Evolutionary conservation across 2,113 vertebrate genomes (phyloP), one percentile per base, ranked within the genome.

Genomic region (Mustela nigripes): DNA sequence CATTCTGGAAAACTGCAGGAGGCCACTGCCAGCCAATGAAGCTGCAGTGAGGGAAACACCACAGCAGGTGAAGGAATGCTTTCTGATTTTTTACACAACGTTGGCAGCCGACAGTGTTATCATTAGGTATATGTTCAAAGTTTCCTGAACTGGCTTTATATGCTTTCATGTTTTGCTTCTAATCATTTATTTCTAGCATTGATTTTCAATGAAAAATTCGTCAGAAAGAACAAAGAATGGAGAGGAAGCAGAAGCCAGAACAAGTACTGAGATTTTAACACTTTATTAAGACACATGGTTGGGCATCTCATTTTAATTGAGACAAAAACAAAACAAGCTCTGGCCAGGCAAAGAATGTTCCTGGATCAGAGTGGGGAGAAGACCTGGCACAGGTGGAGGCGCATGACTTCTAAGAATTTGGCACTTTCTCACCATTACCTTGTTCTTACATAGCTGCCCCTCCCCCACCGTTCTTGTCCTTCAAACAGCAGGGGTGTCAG

Each of bases 261-360:
- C 63, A n/a, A 71, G 92, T n/a, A 50, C 50, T 14, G 26, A 45
- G 19, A 60, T 81, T 93, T 91, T 56, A 88, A 81, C 73, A 62
- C 39, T 3, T 45, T 31, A 83, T 71, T 22, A 84, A 45, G 73
- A 91, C 48, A 93, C 3, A 48, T 22, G 7, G n/a, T 39, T 42
- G 19, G 62, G 67, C 7, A 18, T 26, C 60, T 95, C 10, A 10
- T 76, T 69, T 89, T 39, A 60, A 60, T 28, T 14, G 79, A 39
- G 33, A 45, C 7, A 15, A 63, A 89, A 79, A 39, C 22, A 36
- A 92, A 96, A 4, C n/a, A 69, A 88, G 36, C 3, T 5, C 76
- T 98, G 95, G 93, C 74, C 95, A 95, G 97, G 97, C 74, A 97
- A 92, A 88, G 84, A 96, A 91, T 42, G 96, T 85, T 93, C 90